These are phyloP conservation scores for Papilio gigon DNA, from an alignment of 2,888 invertebrate species.

Conservation along the genomic window DNA sequence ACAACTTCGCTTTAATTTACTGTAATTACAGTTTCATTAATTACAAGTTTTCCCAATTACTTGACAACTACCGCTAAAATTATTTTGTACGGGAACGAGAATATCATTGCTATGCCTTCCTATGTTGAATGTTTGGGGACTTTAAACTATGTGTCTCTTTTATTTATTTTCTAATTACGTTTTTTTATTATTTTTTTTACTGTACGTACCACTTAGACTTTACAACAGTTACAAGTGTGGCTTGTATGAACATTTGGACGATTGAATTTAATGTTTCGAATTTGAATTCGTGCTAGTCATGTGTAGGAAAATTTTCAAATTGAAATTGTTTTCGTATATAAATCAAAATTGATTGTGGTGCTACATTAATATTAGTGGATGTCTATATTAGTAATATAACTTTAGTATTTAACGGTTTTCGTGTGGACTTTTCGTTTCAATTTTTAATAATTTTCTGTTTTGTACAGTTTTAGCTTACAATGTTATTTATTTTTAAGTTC, in stretches of 20 bases:
- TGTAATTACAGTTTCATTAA: not conserved
- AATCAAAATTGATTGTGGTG: slow-evolving; percentile 52
- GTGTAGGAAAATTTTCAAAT: slow-evolving; percentile 49
- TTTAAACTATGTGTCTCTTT: too few species aligned
- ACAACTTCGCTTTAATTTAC: not conserved
- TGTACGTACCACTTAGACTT: slow-evolving; percentile 10
- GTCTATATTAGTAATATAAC: slow-evolving; percentile 43
- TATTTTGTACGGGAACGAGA: too few species aligned
- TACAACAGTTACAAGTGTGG: slow-evolving; percentile 38
- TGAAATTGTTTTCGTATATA: slow-evolving; percentile 44
- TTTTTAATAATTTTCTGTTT: slow-evolving; percentile 44
- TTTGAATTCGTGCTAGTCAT: slow-evolving; percentile 60
- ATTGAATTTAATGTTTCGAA: slow-evolving; percentile 42
- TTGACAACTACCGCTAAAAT: not conserved
- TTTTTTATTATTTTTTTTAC: not conserved
- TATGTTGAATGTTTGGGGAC: too few species aligned
- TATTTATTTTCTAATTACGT: slow-evolving; percentile 23
- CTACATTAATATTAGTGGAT: slow-evolving; percentile 52
- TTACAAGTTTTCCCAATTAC: not conserved
- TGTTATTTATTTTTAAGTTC: slow-evolving; percentile 50
- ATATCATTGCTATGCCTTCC: too few species aligned
- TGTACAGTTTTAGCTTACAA: slow-evolving; percentile 47
- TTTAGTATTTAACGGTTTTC: slow-evolving; percentile 39
- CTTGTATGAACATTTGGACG: slow-evolving; percentile 13
- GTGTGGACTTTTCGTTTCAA: slow-evolving; percentile 46